Evolutionary conservation across 2,888 invertebrate species (phyloP).

Genomic region (Cephalotes varians): DNA sequence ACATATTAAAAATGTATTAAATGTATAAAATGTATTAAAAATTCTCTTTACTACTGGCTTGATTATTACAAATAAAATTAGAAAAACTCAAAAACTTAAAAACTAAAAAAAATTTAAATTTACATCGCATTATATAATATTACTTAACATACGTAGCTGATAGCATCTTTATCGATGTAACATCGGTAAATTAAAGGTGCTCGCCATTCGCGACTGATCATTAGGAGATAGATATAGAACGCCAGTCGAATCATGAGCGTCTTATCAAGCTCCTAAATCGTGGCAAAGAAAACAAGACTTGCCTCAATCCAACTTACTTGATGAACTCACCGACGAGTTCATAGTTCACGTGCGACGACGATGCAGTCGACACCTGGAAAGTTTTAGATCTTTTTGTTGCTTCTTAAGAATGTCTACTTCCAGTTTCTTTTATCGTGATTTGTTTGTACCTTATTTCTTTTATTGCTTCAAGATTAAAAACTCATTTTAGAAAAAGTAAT

Average conservation of each 20-base stretch:
- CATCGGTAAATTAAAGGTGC: constrained; percentile 74
- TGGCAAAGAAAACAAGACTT: constrained; percentile 76
- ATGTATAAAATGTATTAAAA: not conserved
- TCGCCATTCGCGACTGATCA: constrained; percentile 70
- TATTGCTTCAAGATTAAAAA: constrained; percentile 39
- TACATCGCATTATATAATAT: constrained; percentile 41
- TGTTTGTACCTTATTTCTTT: constrained; percentile 44
- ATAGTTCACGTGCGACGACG: constrained; percentile 69
- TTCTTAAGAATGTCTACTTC: constrained; percentile 58
- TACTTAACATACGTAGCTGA: constrained; percentile 44
- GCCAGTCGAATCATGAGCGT: constrained; percentile 67
- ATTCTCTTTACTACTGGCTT: not conserved
- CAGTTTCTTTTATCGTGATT: constrained; percentile 51
- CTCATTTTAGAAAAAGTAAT: constrained; percentile 35
- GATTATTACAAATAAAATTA: not conserved
- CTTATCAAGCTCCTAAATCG: constrained; percentile 76
- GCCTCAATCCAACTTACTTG: constrained; percentile 81
- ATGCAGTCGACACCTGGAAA: constrained; percentile 72
- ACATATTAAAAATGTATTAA: not conserved
- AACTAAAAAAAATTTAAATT: constrained; percentile 35
- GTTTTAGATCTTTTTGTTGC: constrained; percentile 59
- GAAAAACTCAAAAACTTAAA: not conserved
- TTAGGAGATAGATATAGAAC: constrained; percentile 71
- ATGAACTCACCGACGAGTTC: constrained; percentile 73
- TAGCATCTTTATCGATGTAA: constrained; percentile 71